phyloP scores from a whole-genome alignment of 2,888 invertebrate species.

The Calliscelio sp. region DNA sequence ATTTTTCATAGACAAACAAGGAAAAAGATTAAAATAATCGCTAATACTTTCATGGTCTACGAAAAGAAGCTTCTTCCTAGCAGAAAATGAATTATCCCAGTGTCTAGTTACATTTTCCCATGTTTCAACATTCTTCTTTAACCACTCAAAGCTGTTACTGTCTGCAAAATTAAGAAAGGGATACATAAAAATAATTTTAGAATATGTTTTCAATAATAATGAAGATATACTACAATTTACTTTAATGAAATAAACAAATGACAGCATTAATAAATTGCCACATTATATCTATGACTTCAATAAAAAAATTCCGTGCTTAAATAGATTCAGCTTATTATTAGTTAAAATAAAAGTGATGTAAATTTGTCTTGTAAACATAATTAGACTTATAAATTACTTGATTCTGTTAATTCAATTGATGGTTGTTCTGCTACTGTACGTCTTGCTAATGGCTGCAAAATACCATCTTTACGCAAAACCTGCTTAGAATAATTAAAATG shows the following conservation, averaged over 20 bases:
- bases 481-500: conserved; percentile 34
- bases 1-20: conserved; percentile 31
- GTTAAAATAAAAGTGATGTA: too few relatives aligned
- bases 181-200: too few relatives aligned
- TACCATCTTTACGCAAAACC: conserved; percentile 23
- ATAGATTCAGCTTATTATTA: too few relatives aligned
- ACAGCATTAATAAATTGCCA: too few relatives aligned
- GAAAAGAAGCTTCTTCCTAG: conserved; percentile 7
- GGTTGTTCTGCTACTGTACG: background rate
- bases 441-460: background rate
- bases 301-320: too few relatives aligned
- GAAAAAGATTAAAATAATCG: conserved; percentile 16
- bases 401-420: background rate
- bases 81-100: conserved; percentile 23
- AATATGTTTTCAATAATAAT: too few relatives aligned
- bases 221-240: too few relatives aligned
- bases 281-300: too few relatives aligned
- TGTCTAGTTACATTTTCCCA: conserved; percentile 2
- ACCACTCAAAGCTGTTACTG: conserved; percentile 21
- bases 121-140: conserved; percentile 13
- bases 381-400: background rate
- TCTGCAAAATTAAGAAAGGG: background rate
- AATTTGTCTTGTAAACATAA: too few relatives aligned
- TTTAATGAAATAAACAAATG: background rate
- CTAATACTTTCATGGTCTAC: conserved; percentile 6